phyloP scores from a whole-genome alignment of 2,113 vertebrate species.

The Vireo altiloquus region DNA sequence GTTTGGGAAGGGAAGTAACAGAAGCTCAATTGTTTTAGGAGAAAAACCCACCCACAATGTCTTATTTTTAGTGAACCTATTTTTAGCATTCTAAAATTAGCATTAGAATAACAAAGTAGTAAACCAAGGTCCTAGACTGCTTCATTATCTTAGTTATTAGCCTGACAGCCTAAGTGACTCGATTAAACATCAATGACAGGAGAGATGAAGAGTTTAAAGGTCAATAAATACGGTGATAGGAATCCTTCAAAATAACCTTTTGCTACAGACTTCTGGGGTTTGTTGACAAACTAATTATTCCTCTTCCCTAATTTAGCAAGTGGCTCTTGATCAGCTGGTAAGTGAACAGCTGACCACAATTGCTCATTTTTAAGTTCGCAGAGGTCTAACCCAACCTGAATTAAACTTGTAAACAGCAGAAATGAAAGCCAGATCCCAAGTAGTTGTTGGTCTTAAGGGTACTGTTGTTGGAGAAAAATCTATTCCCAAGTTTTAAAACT shows the following conservation, averaged over 20 bases:
- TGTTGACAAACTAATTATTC: conserved; percentile 94
- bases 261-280: conserved; percentile 75
- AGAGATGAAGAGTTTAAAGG: conserved; percentile 85
- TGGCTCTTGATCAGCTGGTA: conserved; percentile 70
- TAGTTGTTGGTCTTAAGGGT: conserved; percentile 56
- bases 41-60: conserved; percentile 66
- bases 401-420: conserved; percentile 64
- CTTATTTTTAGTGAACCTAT: conserved; percentile 84
- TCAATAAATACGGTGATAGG: conserved; percentile 90
- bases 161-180: conserved; percentile 82
- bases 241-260: conserved; percentile 75
- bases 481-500: background rate
- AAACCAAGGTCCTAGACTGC: conserved; percentile 86
- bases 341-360: conserved; percentile 57
- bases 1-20: conserved; percentile 34
- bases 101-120: conserved; percentile 77
- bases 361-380: conserved; percentile 61
- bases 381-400: conserved; percentile 62
- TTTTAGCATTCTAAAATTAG: conserved; percentile 92
- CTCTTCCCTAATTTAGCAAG: conserved; percentile 74
- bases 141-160: conserved; percentile 84
- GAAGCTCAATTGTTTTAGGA: conserved; percentile 46
- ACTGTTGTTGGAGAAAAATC: background rate
- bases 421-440: conserved; percentile 59
- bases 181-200: conserved; percentile 88